Percentiles rank a stretch among this genome's conserved stretches.
phyloP scores from a whole-genome alignment of 2,797 vertebrate species.

The Zalophus californianus region DNA sequence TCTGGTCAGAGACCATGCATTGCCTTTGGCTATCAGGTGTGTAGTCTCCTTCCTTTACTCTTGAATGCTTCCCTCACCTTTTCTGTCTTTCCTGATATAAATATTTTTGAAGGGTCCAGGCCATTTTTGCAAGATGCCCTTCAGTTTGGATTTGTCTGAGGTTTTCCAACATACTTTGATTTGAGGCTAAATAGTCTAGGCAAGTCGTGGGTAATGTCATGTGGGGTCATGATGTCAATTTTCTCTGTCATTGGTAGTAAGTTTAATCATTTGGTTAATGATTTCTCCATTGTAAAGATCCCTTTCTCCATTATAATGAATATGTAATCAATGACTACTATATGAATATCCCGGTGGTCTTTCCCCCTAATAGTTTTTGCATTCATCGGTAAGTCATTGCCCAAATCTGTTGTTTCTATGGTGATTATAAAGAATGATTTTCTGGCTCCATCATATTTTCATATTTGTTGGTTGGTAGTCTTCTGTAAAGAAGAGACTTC shows the following conservation, averaged over 20 bases:
- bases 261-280: background rate
- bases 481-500: background rate
- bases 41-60: background rate
- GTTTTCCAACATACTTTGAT: background rate
- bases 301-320: background rate
- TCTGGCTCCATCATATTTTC: background rate
- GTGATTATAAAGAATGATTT: background rate
- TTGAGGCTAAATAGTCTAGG: background rate
- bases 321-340: fast-evolving
- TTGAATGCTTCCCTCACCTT: background rate
- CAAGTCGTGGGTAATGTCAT: background rate
- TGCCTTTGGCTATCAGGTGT: background rate
- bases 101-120: background rate
- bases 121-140: background rate
- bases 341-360: background rate
- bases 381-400: background rate
- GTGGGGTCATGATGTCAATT: background rate
- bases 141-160: background rate
- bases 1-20: background rate
- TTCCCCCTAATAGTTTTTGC: background rate
- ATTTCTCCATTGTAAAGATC: background rate
- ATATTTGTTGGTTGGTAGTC: background rate
- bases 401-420: background rate
- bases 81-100: background rate
- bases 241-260: background rate